A percentile compares a stretch with the other conserved stretches of the same genome.
Evolutionary conservation across 2,113 vertebrate genomes (phyloP).

Genomic region (Pluvianellus socialis): DNA sequence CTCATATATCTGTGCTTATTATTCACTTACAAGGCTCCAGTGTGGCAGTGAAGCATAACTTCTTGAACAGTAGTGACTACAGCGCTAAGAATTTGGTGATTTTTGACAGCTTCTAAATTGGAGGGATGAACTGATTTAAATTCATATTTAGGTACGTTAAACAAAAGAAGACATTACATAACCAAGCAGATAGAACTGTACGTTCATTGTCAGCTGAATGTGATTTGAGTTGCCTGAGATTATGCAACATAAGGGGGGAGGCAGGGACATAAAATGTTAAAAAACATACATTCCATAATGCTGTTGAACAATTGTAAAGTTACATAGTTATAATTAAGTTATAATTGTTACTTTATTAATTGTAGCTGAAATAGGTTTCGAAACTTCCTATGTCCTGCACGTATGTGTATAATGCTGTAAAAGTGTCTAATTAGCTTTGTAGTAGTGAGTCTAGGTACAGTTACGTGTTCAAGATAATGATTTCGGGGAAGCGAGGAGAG

Average conservation of each 20-base stretch:
- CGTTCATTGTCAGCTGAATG: conserved; percentile 58
- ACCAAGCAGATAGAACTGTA: conserved; percentile 54
- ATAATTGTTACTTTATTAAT: background rate
- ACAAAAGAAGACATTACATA: conserved; percentile 67
- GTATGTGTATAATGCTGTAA: background rate
- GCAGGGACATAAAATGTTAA: background rate
- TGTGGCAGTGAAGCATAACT: conserved; percentile 9
- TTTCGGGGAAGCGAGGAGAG: background rate
- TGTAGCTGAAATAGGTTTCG: background rate
- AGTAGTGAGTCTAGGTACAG: background rate
- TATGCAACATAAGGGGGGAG: conserved; percentile 30
- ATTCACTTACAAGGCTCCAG: background rate
- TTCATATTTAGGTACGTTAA: conserved; percentile 58
- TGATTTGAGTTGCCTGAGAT: conserved; percentile 38
- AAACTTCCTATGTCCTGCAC: background rate
- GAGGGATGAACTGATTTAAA: conserved; percentile 42
- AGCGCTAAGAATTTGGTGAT: background rate
- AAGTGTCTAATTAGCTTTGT: background rate
- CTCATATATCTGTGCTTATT: background rate
- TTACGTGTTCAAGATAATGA: background rate
- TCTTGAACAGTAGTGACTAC: background rate
- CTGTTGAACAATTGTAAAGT: background rate
- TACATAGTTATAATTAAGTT: background rate
- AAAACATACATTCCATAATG: background rate
- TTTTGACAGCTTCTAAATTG: conserved; percentile 64